phyloP scores from a whole-genome alignment of 2,888 invertebrate species.

The Cantharis lateralis region DNA sequence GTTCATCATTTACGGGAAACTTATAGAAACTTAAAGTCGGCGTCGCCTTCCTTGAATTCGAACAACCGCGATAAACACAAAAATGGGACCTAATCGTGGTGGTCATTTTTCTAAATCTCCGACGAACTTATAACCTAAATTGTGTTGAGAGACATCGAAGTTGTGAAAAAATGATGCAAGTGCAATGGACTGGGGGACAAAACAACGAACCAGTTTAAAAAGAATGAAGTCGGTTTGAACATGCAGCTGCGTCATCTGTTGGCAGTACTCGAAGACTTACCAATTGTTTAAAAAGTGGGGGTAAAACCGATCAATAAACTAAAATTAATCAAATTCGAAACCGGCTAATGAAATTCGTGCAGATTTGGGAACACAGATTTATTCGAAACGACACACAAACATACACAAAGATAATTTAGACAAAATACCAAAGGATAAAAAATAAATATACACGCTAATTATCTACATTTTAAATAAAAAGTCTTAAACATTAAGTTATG shows the following conservation, averaged over 20 bases:
- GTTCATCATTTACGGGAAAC: not conserved
- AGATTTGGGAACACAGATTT: not conserved
- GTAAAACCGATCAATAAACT: not conserved
- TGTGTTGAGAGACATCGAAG: not conserved
- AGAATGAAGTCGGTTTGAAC: not conserved
- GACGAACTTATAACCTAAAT: not conserved
- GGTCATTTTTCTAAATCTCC: not conserved
- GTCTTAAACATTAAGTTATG: not conserved
- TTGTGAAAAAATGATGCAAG: not conserved
- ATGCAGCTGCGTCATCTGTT: not conserved
- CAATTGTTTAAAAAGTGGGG: not conserved
- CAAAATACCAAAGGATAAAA: not conserved
- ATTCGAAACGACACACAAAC: not conserved
- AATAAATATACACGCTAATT: not conserved
- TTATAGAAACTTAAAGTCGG: not conserved
- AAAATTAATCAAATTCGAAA: not conserved
- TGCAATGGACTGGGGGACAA: not conserved
- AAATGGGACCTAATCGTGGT: not conserved
- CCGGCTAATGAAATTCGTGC: not conserved
- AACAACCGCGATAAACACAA: not conserved
- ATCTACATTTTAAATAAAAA: slow-evolving; percentile 4
- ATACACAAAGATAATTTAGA: not conserved
- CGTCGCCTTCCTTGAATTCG: not conserved
- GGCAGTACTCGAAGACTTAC: not conserved
- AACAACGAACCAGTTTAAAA: not conserved